Evolutionary conservation across 2,888 invertebrate genomes (phyloP).

Genomic region (Thera obeliscata): DNA sequence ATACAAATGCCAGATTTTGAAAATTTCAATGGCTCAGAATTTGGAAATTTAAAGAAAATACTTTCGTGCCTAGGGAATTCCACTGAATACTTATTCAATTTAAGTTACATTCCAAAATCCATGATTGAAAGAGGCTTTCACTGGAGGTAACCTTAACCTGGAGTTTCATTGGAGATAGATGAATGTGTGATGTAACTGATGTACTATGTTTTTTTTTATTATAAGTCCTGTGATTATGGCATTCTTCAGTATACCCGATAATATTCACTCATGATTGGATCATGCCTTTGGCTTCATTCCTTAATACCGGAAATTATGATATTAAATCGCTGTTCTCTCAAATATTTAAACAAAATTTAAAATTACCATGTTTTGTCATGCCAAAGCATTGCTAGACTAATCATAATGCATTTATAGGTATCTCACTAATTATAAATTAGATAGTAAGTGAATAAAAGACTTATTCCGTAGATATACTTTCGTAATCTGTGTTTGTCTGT

Average conservation of each 20-base stretch:
- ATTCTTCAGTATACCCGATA: constrained; percentile 15
- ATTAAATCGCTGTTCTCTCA: constrained; percentile 37
- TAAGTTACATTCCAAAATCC: neutral
- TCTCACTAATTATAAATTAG: constrained; percentile 81
- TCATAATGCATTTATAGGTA: constrained; percentile 84
- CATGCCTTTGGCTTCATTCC: constrained; percentile 22
- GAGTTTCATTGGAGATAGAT: neutral
- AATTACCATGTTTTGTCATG: constrained; percentile 83
- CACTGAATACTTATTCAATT: neutral
- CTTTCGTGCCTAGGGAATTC: neutral
- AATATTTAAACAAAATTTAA: constrained; percentile 48
- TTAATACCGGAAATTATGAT: constrained; percentile 31
- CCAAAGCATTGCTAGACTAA: constrained; percentile 84
- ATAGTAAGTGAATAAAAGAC: constrained; percentile 79
- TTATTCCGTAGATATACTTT: constrained; percentile 76
- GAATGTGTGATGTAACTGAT: neutral
- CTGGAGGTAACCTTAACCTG: neutral
- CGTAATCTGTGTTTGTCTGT: constrained; percentile 66
- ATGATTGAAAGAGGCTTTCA: neutral
- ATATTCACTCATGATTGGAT: constrained; percentile 26
- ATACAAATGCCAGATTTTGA: neutral
- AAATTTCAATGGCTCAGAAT: neutral
- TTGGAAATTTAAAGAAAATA: neutral
- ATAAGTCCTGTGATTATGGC: constrained; percentile 20
- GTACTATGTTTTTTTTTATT: neutral